These are phyloP conservation scores for Pteronura brasiliensis DNA, from an alignment of 2,113 vertebrate species.

Conservation along the genomic window DNA sequence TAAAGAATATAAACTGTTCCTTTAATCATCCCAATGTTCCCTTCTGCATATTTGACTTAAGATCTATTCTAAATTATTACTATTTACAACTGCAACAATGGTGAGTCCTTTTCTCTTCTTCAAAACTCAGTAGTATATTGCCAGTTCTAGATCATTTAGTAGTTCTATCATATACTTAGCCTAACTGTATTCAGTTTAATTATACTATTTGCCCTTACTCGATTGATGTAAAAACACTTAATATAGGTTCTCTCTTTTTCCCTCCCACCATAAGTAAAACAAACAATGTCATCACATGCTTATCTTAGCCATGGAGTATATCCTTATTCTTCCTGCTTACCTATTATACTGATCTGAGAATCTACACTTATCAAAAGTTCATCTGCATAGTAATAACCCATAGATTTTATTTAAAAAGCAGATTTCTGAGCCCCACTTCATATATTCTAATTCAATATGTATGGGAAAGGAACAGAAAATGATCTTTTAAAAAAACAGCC, in stretches of 20 bases:
- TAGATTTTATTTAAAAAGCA: background rate
- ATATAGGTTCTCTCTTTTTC: background rate
- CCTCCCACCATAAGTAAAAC: background rate
- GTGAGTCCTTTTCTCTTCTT: background rate
- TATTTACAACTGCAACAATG: background rate
- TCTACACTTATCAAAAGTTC: background rate
- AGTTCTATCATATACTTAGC: background rate
- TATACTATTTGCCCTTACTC: background rate
- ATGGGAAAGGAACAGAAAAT: background rate
- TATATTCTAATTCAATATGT: background rate
- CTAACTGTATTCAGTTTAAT: background rate
- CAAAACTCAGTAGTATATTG: background rate
- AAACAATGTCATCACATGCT: background rate
- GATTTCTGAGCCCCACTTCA: background rate
- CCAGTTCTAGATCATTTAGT: background rate
- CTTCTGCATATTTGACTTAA: background rate
- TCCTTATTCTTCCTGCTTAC: background rate
- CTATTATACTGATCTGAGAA: background rate
- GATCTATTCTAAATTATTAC: background rate
- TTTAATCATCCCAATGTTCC: background rate
- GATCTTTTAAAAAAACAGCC: background rate
- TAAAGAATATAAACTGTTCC: background rate
- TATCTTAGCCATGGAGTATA: background rate
- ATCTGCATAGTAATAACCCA: background rate
- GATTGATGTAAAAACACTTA: background rate